Evolutionary conservation across 2,888 invertebrate genomes (phyloP), one percentile per base, ranked within the genome.

Genomic region (Aleiodes testaceus): DNA sequence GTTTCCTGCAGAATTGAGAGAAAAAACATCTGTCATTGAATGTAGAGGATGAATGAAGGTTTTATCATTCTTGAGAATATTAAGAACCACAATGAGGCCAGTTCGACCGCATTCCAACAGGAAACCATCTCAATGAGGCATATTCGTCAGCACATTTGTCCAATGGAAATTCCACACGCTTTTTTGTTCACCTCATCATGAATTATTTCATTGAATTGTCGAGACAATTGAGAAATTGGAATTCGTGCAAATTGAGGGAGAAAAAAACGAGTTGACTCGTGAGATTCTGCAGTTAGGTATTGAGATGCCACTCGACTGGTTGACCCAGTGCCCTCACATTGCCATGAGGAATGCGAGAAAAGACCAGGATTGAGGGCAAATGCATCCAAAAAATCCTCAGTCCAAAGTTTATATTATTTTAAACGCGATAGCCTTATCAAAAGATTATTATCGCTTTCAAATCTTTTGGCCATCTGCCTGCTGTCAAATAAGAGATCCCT

Each of bases 21-120:
- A 36, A 36, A 36, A 36, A 9, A 36, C 36, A 36, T 36, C 36
- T 36, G 36, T 36, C 36, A 36, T 36, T 36, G 36, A 11, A 36
- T 9, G 11, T 36, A 2, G 36, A 36, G 36, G 36, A 36, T 36
- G 36, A 36, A 36, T 36, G 36, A 9, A 36, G 36, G 36, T 36
- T 36, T 36, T 36, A 36, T 36, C 36, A 36, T 36, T 36, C 36
- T 36, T 36, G 36, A 36, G 36, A 36, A 36, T 36, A 9, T 36
- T 36, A 36, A 36, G 36, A 36, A 6, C 36, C 36, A 36, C 36
- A 36, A 36, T 36, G 36, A 36, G 36, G 36, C 78, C 75, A 79
- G 80, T 76, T 78, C 80, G 81, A 83, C 82, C 83, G 82, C 82
- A 82, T 82, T 83, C 83, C 83, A 70, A 53, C 65, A 76, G 73